phyloP scores from a whole-genome alignment of 2,888 invertebrate species.

The Drosophila picticornis region DNA sequence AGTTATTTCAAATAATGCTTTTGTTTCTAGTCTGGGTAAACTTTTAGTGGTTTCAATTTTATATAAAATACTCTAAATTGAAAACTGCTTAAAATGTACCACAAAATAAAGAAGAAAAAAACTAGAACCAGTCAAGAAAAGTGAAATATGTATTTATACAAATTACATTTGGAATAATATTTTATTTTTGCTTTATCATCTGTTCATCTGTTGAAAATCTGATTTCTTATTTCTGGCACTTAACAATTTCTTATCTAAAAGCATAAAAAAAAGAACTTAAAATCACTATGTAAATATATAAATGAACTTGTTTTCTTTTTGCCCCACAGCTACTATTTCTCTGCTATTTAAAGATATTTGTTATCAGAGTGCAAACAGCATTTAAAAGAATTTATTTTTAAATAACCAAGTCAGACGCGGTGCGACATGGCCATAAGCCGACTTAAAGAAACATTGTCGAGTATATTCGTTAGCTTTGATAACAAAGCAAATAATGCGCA shows the following conservation, averaged over 20 bases:
- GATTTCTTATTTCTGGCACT: constrained; percentile 3
- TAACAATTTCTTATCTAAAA: constrained; percentile 25
- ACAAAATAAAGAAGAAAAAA: neutral
- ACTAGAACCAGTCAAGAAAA: neutral
- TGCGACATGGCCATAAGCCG: constrained; percentile 10
- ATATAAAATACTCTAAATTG: too few species aligned
- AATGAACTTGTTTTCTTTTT: neutral
- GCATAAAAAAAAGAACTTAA: constrained; percentile 1
- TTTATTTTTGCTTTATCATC: neutral
- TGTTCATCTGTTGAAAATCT: neutral
- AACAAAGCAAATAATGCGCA: constrained; percentile 22
- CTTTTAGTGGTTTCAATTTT: neutral
- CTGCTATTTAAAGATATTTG: constrained; percentile 37
- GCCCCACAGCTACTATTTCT: constrained; percentile 9
- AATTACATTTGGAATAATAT: neutral
- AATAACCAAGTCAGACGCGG: constrained; percentile 19
- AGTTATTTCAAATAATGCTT: constrained; percentile 10
- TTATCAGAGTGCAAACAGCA: constrained; percentile 44
- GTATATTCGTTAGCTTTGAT: constrained; percentile 13
- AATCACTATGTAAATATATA: neutral
- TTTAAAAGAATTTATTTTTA: constrained; percentile 50
- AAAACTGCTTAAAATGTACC: too few species aligned
- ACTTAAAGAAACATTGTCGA: constrained; percentile 12
- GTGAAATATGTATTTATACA: neutral
- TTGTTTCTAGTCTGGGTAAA: neutral